These are phyloP conservation scores for Epinephelus lanceolatus DNA, from an alignment of 2,113 vertebrate species.

Conservation along the genomic window DNA sequence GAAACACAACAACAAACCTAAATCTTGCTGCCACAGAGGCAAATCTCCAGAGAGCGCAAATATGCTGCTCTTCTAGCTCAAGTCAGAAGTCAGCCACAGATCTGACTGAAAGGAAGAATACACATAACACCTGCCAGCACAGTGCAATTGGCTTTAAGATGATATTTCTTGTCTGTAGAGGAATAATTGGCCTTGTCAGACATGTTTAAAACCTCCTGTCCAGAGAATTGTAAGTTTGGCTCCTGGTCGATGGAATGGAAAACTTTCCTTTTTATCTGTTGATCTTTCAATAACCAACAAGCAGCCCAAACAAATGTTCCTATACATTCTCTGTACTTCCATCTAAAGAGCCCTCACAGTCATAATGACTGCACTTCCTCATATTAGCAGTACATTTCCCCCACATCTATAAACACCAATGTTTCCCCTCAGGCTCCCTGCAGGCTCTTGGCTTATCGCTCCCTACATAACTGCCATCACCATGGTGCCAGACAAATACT, in stretches of 20 bases:
- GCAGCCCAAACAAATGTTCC: neutral
- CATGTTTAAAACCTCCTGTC: neutral
- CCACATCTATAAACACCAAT: slow-evolving; percentile 20
- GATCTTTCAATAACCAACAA: neutral
- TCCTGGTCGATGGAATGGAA: too few relatives aligned
- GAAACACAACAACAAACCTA: too few relatives aligned
- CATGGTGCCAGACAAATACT: slow-evolving; percentile 41
- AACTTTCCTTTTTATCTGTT: too few relatives aligned
- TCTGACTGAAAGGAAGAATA: too few relatives aligned
- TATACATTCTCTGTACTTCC: neutral
- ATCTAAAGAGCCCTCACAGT: neutral
- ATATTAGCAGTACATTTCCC: slow-evolving; percentile 26
- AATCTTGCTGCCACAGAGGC: too few relatives aligned
- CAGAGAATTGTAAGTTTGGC: neutral
- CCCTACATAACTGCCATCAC: slow-evolving; percentile 15
- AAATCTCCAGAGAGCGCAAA: too few relatives aligned
- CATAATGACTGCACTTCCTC: slow-evolving; percentile 18
- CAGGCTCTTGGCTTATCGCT: slow-evolving; percentile 26
- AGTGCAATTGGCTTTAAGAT: too few relatives aligned
- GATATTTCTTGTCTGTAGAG: too few relatives aligned
- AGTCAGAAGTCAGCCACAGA: too few relatives aligned
- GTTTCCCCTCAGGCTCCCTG: slow-evolving; percentile 20
- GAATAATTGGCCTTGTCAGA: neutral
- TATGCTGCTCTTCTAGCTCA: too few relatives aligned
- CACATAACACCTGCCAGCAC: too few relatives aligned